Evolutionary conservation across 2,113 vertebrate species (phyloP).

Genomic region (Cochlearius cochlearius): DNA sequence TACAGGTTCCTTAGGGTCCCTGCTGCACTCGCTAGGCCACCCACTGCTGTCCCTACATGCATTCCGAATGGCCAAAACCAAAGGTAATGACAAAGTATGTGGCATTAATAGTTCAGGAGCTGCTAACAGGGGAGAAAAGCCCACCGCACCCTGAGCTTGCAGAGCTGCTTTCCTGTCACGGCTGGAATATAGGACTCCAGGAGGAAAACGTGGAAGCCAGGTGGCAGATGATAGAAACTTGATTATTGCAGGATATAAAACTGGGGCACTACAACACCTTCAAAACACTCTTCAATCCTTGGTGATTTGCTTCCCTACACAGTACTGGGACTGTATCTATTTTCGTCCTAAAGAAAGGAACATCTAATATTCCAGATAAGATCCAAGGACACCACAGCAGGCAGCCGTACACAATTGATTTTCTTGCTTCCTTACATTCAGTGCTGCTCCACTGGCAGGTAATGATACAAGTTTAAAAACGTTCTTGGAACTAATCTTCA

Average conservation of each 20-base stretch:
- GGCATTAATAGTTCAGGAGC: background rate
- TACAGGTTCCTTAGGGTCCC: background rate
- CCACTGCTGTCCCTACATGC: background rate
- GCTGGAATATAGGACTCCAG: background rate
- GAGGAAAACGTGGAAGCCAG: background rate
- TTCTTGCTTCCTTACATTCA: background rate
- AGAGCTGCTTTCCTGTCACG: background rate
- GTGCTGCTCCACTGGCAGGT: background rate
- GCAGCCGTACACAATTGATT: conserved; percentile 14
- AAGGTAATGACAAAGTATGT: background rate
- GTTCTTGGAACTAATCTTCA: background rate
- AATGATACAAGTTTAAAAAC: background rate
- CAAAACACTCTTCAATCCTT: background rate
- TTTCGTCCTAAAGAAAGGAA: conserved; percentile 6
- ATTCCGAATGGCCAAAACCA: background rate
- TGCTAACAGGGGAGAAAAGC: background rate
- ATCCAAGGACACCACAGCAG: conserved; percentile 37
- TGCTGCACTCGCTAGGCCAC: background rate
- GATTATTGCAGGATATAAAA: background rate
- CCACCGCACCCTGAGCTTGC: background rate
- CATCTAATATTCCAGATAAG: conserved; percentile 6
- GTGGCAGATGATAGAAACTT: background rate
- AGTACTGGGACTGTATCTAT: background rate
- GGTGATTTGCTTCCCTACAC: background rate
- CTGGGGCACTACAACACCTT: background rate